Evolutionary conservation across 2,888 invertebrate species (phyloP), one percentile per base, ranked within the genome.

Genomic region (Lepidocyrtoides sp.): DNA sequence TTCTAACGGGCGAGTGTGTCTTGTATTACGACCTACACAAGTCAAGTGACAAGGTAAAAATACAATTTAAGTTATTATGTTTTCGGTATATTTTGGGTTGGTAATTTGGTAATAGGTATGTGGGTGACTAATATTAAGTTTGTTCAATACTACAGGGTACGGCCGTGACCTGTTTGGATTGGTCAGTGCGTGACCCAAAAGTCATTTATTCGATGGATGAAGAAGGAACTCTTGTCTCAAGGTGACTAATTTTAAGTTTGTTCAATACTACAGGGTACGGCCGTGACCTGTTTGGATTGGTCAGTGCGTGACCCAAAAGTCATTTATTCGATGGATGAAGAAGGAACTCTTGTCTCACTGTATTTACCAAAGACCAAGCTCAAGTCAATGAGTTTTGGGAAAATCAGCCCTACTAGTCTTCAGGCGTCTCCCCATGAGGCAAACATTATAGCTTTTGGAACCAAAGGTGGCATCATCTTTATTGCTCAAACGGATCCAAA

Each of bases 391-490:
- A 92, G 91, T 8, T 91, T 95, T 84, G 95, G 95, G 20, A 96
- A 96, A 95, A 94, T 95, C 7, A 95, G 95, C n/a, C 95, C 96
- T 0, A 96, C 96, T 2, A 96, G 96, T 94, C 93, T 97, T 44
- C 95, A 96, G 2, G 96, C 96, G 79, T 97, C 96, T 93, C 96
- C 97, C 0, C 96, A 96, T 94, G 95, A 96, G 32, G 93, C 95
- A 17, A 95, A 96, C 94, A 94, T 96, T 10, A 95, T 96, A 32
- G 97, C 97, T 32, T 95, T 97, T 93, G 97, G 97, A 92, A 95
- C 95, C 81, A 96, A 96, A 94, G 95, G 94, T 92, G 96, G 96
- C 14, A 94, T 96, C 54, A 95, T 96, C 79, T 94, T 95, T 83
- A 95, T 96, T 36, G 95, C 96, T 4, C 95, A 96, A 94, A 94